phyloP scores from a whole-genome alignment of 2,888 invertebrate genomes.

The Parapristionchus giblindavisi region DNA sequence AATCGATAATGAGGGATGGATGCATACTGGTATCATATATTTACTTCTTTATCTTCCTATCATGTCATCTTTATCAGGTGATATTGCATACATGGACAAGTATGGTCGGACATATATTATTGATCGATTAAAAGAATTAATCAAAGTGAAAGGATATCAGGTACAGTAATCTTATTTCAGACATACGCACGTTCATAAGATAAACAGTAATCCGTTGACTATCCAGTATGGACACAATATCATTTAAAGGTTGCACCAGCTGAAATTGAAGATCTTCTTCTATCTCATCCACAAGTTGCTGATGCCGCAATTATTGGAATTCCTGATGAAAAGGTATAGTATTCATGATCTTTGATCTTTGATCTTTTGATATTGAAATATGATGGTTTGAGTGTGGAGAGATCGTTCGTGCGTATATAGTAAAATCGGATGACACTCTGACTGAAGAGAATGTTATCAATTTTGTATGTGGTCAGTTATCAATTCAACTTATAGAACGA shows the following conservation, averaged over 20 bases:
- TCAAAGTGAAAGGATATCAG: slow-evolving; percentile 67
- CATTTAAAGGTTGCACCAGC: slow-evolving; percentile 80
- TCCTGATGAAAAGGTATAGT: slow-evolving; percentile 74
- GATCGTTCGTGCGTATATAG: slow-evolving; percentile 69
- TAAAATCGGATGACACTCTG: slow-evolving; percentile 34
- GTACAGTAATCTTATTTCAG: slow-evolving; percentile 39
- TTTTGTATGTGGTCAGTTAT: slow-evolving; percentile 39
- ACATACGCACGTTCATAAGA: no score
- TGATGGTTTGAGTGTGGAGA: slow-evolving; percentile 64
- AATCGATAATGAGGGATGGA: slow-evolving; percentile 82
- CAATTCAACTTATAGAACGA: no score
- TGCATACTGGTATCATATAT: slow-evolving; percentile 76
- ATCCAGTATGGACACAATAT: no score
- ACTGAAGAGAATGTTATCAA: slow-evolving; percentile 37
- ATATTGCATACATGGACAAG: slow-evolving; percentile 59
- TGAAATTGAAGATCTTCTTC: slow-evolving; percentile 83
- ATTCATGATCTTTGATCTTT: background rate
- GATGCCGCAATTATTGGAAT: slow-evolving; percentile 85
- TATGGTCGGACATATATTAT: slow-evolving; percentile 60
- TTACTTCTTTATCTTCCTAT: no score
- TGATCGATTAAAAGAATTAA: slow-evolving; percentile 66
- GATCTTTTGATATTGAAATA: background rate
- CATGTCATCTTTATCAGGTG: no score
- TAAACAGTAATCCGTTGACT: no score
- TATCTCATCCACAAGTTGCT: slow-evolving; percentile 79